These are phyloP conservation scores for Papilio polytes DNA, from an alignment of 1,140 invertebrate species.

Conservation along the genomic window DNA sequence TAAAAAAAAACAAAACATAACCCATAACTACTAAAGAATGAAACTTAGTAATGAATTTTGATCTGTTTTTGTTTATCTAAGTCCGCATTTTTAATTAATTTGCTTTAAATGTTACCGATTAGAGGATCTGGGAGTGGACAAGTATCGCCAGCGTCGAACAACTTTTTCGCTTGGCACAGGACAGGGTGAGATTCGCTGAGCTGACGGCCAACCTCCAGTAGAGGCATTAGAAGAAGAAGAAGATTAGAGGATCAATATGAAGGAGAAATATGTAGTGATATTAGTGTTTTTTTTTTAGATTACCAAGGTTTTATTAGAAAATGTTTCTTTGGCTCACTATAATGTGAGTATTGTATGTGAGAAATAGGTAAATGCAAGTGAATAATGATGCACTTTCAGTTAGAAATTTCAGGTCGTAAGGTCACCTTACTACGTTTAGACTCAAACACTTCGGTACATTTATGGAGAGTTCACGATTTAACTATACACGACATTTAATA, in stretches of 20 bases:
- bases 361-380: slow-evolving; percentile 30
- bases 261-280: no score
- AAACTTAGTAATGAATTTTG: no score
- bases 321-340: background rate
- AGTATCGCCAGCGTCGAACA: no score
- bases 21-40: background rate
- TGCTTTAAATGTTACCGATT: no score
- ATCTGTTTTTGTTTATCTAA: no score
- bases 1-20: background rate
- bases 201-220: no score
- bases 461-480: background rate
- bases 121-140: no score
- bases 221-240: no score
- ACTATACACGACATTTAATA: background rate
- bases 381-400: slow-evolving; percentile 37
- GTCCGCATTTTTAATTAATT: no score
- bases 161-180: no score
- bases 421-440: background rate
- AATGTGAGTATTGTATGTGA: background rate
- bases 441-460: background rate
- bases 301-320: background rate
- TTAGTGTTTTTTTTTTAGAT: background rate
- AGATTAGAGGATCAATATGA: no score
- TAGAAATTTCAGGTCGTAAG: slow-evolving; percentile 34
- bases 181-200: no score